These are phyloP conservation scores for Magallana nippona DNA, from an alignment of 2,888 invertebrate species.

Conservation along the genomic window DNA sequence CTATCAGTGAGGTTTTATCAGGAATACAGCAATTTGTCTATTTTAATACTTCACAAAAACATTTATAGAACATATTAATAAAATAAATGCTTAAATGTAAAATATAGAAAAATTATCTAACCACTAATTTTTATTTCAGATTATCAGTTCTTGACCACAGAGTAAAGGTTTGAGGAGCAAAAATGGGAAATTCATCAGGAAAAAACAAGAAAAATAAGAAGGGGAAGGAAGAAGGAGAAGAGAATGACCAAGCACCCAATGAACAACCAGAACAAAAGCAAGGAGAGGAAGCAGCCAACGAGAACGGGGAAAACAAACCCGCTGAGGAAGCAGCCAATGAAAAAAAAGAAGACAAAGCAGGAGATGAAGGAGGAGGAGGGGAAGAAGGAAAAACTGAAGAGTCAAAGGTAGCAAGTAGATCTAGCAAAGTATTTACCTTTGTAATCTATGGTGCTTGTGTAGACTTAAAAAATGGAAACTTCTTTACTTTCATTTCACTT, in stretches of 20 bases:
- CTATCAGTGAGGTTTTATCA: too few species aligned
- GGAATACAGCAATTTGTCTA: background rate
- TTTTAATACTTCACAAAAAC: background rate
- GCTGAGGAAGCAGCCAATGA: slow-evolving; percentile 39
- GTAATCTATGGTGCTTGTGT: too few species aligned
- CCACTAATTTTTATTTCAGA: background rate
- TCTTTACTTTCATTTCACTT: too few species aligned
- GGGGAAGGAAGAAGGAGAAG: slow-evolving; percentile 41
- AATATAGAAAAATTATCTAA: too few species aligned
- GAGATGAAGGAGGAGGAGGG: slow-evolving; percentile 39
- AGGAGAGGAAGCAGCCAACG: slow-evolving; percentile 37
- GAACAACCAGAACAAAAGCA: slow-evolving; percentile 43
- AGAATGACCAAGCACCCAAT: slow-evolving; percentile 37
- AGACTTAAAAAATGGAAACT: too few species aligned
- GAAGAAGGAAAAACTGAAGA: slow-evolving; percentile 41
- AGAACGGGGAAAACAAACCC: background rate
- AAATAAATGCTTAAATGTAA: too few species aligned
- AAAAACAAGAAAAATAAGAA: slow-evolving; percentile 49
- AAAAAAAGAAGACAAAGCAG: slow-evolving; percentile 44
- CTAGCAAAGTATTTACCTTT: too few species aligned
- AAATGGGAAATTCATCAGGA: slow-evolving; percentile 51
- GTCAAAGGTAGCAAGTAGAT: slow-evolving; percentile 17
- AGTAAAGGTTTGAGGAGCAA: slow-evolving; percentile 3
- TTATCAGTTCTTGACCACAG: background rate
- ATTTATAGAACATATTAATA: too few species aligned